Evolutionary conservation across 1,140 invertebrate genomes (phyloP), one percentile per base, ranked within the genome.

Genomic region (Oryctes rhinoceros): DNA sequence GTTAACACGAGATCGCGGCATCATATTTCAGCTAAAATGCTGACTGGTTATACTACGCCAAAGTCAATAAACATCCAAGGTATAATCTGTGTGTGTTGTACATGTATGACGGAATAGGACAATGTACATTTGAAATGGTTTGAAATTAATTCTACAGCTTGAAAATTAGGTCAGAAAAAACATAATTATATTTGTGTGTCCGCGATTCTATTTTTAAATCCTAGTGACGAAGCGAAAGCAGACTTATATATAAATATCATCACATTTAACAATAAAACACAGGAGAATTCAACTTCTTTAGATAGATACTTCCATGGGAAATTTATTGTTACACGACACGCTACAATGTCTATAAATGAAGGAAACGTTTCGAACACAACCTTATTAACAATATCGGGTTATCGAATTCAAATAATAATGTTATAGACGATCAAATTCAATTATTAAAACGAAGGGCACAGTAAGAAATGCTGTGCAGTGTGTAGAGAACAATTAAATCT

Each of bases 51-150:
- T 11, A 53, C 49, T 18, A 13, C 49, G n/a, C 49, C 49, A 53
- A 44, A 53, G 49, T 53, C 49, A 53, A 53, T 53, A 53, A 53
- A 53, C 49, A 53, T 53, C 49, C 49, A 53, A 53, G 39, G n/a
- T 53, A 18, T 53, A 53, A 53, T 18, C 49, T 53, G 49, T 13
- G 9, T 15, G 47, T 15, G 1, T 30, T 30, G 24, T 30, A 30
- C 24, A 30, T 44, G 39, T 44, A 7, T 44, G 9, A 44, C 39
- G 49, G 49, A 53, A 53, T 53, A 15, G 13, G 13, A 13, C n/a
- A 15, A 15, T 53, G 49, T 18, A 18, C 49, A 53, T 13, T 53
- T 53, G 39, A 44, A 10, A 44, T 44, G n/a, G 13, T 15, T 53
- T 15, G 9, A 13, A 15, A 44, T 44, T 44, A 44, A 44, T 44